These are phyloP conservation scores for Oligia latruncula DNA, from an alignment of 2,888 invertebrate genomes.

Conservation along the genomic window DNA sequence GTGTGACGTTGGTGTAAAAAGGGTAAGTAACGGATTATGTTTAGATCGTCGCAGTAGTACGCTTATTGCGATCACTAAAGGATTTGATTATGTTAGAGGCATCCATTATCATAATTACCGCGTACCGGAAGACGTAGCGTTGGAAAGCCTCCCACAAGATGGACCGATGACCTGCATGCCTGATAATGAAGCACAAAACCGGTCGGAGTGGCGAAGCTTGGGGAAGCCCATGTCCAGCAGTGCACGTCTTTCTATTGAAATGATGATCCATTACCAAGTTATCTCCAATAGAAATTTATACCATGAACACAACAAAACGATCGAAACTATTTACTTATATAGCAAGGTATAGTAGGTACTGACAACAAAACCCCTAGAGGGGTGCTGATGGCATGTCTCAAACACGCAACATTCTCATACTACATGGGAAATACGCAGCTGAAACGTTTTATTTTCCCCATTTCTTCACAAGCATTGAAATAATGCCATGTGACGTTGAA, in stretches of 20 bases:
- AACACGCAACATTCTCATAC: conserved; percentile 38
- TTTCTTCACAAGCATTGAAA: conserved; percentile 29
- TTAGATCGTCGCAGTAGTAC: not conserved
- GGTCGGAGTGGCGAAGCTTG: not conserved
- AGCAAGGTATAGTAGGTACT: not conserved
- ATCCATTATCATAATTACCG: not conserved
- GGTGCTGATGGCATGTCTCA: conserved; percentile 31
- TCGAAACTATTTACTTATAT: not conserved
- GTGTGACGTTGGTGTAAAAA: not conserved
- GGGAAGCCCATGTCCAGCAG: no score
- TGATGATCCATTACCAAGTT: not conserved
- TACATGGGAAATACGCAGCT: conserved; percentile 48
- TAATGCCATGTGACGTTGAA: conserved; percentile 59
- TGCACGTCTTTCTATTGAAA: not conserved
- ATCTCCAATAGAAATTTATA: not conserved
- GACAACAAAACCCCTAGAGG: conserved; percentile 8
- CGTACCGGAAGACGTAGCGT: not conserved
- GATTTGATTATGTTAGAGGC: not conserved
- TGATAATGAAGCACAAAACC: not conserved
- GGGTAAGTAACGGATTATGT: not conserved
- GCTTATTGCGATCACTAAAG: not conserved
- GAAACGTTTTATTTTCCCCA: conserved; percentile 41
- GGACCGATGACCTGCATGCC: not conserved
- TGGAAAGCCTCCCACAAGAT: not conserved
- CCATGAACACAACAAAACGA: not conserved